phyloP scores from a whole-genome alignment of 2,888 invertebrate genomes.

The Taphrorychus bicolor region DNA sequence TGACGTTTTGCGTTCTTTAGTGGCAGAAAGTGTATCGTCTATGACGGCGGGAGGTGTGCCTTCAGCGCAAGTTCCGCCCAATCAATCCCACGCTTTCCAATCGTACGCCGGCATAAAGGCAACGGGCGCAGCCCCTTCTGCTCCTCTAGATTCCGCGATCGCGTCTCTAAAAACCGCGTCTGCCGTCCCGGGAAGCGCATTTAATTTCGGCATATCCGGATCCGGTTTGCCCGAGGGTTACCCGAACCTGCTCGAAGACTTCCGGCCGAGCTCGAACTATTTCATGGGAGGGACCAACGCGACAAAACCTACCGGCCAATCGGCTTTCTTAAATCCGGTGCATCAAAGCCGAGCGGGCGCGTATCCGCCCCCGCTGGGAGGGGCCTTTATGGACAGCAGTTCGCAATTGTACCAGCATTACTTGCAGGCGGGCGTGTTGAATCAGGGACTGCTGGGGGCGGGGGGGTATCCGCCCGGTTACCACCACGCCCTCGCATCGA shows the following conservation, averaged over 20 bases:
- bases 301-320: background rate
- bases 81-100: conserved; percentile 63
- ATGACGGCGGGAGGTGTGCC: background rate
- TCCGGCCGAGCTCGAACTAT: conserved; percentile 70
- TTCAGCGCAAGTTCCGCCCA: background rate
- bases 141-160: conserved; percentile 58
- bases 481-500: conserved; percentile 64
- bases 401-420: conserved; percentile 78
- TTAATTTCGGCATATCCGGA: conserved; percentile 78
- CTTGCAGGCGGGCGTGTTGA: conserved; percentile 65
- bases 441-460: conserved; percentile 60
- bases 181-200: conserved; percentile 83
- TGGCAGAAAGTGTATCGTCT: conserved; percentile 8
- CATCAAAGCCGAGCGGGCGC: conserved; percentile 66
- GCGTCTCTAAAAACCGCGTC: conserved; percentile 72
- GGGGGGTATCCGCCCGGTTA: conserved; percentile 70
- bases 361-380: conserved; percentile 60
- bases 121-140: conserved; percentile 48
- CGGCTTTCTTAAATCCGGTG: conserved; percentile 68
- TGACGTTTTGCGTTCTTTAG: background rate
- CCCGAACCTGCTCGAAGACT: conserved; percentile 75
- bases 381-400: conserved; percentile 70
- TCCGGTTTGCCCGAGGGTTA: conserved; percentile 70
- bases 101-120: conserved; percentile 65
- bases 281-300: conserved; percentile 62